Percentiles rank a stretch among this genome's conserved stretches.
Conservation (phyloP, 1,140 invertebrate species). For the Bombus fervidus region DNA sequence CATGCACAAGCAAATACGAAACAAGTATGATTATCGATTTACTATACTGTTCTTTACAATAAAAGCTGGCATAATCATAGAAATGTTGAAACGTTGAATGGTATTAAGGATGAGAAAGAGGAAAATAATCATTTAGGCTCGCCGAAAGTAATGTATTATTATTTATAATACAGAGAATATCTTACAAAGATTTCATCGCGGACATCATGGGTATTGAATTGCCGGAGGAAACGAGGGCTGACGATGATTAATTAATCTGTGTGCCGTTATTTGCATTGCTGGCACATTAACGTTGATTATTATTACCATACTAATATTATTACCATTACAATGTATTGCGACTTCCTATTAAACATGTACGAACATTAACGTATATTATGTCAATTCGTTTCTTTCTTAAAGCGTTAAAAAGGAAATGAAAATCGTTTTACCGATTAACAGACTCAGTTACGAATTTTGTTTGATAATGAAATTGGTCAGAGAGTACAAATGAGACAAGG, state of each 20-base stretch:
- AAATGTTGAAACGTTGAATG: neutral
- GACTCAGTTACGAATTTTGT: neutral
- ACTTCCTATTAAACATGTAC: slow-evolving; percentile 53
- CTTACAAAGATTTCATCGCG: slow-evolving; percentile 77
- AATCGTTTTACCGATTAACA: slow-evolving; percentile 1
- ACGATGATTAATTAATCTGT: slow-evolving; percentile 51
- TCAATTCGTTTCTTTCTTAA: neutral
- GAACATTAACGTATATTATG: slow-evolving; percentile 35
- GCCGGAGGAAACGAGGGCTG: slow-evolving; percentile 65
- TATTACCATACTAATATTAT: slow-evolving; percentile 40
- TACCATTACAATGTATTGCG: slow-evolving; percentile 41
- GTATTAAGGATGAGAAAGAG: neutral
- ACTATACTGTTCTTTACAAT: neutral
- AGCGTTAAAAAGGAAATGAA: neutral
- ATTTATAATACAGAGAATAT: slow-evolving; percentile 79
- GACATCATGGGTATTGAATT: slow-evolving; percentile 72
- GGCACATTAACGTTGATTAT: slow-evolving; percentile 48
- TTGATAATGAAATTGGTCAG: neutral
- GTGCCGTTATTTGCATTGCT: slow-evolving; percentile 43
- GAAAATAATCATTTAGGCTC: slow-evolving; percentile 66
- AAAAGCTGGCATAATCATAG: neutral
- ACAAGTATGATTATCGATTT: neutral
- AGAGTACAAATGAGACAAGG: neutral
- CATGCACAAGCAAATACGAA: neutral
- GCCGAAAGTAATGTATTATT: slow-evolving; percentile 76